These are phyloP conservation scores for Cardiocondyla obscurior DNA, from an alignment of 1,140 invertebrate genomes.

Conservation along the genomic window DNA sequence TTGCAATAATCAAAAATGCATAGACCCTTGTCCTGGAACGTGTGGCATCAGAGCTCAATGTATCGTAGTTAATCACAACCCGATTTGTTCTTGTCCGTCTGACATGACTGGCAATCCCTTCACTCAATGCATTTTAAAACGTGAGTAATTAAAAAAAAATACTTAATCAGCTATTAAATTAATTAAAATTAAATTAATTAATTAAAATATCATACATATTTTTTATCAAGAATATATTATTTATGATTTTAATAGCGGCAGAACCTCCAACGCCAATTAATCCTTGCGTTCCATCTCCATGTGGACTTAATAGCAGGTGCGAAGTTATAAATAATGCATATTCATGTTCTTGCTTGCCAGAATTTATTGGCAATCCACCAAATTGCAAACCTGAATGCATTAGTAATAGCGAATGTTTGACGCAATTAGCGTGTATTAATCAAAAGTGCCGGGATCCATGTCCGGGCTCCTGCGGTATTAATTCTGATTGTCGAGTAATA, in stretches of 20 bases:
- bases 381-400: slow-evolving; percentile 85
- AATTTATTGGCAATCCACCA: slow-evolving; percentile 82
- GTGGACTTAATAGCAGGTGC: slow-evolving; percentile 90
- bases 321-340: slow-evolving; percentile 84
- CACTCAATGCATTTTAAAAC: slow-evolving; percentile 71
- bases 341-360: slow-evolving; percentile 86
- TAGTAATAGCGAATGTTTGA: slow-evolving; percentile 84
- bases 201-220: too few species aligned
- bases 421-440: slow-evolving; percentile 84
- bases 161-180: not conserved
- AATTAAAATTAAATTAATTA: too few species aligned
- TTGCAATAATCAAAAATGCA: slow-evolving; percentile 81
- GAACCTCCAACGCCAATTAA: slow-evolving; percentile 79
- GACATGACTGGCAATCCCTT: slow-evolving; percentile 87
- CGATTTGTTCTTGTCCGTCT: slow-evolving; percentile 85
- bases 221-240: not conserved
- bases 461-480: slow-evolving; percentile 83
- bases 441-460: slow-evolving; percentile 86
- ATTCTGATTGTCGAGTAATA: slow-evolving; percentile 88
- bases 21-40: slow-evolving; percentile 79
- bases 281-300: slow-evolving; percentile 88
- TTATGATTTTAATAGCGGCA: slow-evolving; percentile 19
- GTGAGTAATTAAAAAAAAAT: slow-evolving; percentile 70
- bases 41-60: slow-evolving; percentile 81
- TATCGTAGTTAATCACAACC: slow-evolving; percentile 81